phyloP scores from a whole-genome alignment of 2,888 invertebrate species.

The Chalcosyrphus nemorum region DNA sequence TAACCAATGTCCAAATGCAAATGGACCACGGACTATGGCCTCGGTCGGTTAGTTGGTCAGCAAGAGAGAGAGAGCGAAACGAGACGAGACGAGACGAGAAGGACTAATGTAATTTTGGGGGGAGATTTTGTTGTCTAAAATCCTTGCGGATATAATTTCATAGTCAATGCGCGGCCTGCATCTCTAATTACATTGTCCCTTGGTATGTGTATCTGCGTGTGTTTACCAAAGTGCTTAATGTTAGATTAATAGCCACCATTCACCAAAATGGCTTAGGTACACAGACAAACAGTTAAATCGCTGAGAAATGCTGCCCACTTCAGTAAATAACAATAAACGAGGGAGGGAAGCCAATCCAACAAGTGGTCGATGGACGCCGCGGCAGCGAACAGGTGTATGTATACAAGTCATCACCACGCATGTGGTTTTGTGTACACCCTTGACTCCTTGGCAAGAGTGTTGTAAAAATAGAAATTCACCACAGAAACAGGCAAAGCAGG shows the following conservation, averaged over 20 bases:
- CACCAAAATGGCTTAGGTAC: constrained; percentile 9
- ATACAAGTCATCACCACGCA: constrained; percentile 10
- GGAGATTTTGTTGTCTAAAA: neutral
- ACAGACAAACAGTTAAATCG: constrained; percentile 12
- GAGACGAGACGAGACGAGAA: too few relatives aligned
- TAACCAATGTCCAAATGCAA: constrained; percentile 42
- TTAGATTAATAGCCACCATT: constrained; percentile 29
- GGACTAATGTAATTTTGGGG: neutral
- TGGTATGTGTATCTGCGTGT: neutral
- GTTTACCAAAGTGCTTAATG: constrained; percentile 11
- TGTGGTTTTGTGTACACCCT: neutral
- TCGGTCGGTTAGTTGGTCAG: too few relatives aligned
- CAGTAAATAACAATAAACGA: neutral
- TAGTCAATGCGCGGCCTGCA: neutral
- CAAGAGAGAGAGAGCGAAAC: too few relatives aligned
- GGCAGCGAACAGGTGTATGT: constrained; percentile 25
- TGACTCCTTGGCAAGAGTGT: neutral
- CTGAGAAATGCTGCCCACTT: neutral
- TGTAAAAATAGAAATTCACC: constrained; percentile 35
- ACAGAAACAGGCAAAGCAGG: neutral
- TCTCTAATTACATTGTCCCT: constrained; percentile 16
- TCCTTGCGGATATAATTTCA: neutral
- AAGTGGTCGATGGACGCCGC: constrained; percentile 24
- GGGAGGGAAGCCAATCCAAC: neutral
- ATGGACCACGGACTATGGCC: neutral